Percentiles rank a stretch among this genome's conserved stretches.
These are phyloP conservation scores for Zoanthus sansibaricus DNA, from an alignment of 92 coral and sea anemone genomes.

Conservation along the genomic window DNA sequence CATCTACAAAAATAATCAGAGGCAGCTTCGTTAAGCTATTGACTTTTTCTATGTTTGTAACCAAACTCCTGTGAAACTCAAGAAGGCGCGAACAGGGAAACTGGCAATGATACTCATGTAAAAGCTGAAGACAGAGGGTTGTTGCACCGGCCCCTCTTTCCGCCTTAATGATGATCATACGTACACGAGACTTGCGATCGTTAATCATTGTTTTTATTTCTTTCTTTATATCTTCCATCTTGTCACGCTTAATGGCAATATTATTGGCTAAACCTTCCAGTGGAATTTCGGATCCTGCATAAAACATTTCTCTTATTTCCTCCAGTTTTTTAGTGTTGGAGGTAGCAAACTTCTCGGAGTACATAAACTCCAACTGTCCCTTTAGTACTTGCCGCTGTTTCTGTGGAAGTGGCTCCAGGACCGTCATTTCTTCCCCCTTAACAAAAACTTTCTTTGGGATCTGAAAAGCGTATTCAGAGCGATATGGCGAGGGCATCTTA, in stretches of 20 bases:
- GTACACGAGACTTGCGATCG: constrained; percentile 69
- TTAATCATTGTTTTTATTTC: constrained; percentile 51
- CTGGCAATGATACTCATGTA: constrained; percentile 63
- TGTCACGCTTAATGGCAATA: constrained; percentile 69
- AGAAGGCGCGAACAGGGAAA: constrained; percentile 74
- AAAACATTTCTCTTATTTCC: constrained; percentile 54
- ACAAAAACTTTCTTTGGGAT: constrained; percentile 58
- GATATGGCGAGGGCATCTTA: constrained; percentile 74
- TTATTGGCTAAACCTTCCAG: constrained; percentile 54
- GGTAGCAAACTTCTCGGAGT: constrained; percentile 30
- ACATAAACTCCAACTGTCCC: constrained; percentile 76
- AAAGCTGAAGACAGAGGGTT: constrained; percentile 78
- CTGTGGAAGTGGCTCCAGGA: constrained; percentile 76
- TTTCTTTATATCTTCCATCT: constrained; percentile 63
- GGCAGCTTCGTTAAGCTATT: constrained; percentile 63
- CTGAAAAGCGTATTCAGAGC: constrained; percentile 75
- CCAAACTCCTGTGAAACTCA: constrained; percentile 69
- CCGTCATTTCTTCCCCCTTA: constrained; percentile 36
- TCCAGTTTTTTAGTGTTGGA: constrained; percentile 48
- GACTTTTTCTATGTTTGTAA: constrained; percentile 71
- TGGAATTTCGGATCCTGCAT: constrained; percentile 71
- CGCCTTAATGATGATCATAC: constrained; percentile 70
- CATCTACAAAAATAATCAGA: constrained; percentile 74
- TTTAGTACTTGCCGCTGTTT: constrained; percentile 67
- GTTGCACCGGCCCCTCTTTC: constrained; percentile 88